These are phyloP conservation scores for Crambe crambe DNA, from an alignment of 37 sponge, comb jelly and placozoan genomes.

Conservation along the genomic window DNA sequence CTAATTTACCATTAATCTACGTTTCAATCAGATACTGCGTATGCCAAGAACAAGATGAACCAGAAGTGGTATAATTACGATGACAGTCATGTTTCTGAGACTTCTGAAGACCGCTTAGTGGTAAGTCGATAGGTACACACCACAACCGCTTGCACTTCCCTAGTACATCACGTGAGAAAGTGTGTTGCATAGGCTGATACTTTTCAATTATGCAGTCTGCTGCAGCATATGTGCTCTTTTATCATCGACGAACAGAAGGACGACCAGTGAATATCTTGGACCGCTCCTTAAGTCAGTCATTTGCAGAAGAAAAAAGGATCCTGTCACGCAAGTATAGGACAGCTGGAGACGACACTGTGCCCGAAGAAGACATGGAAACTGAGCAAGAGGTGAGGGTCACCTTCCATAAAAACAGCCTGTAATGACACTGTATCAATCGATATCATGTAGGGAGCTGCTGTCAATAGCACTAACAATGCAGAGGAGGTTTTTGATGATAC, in stretches of 20 bases:
- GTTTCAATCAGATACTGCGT: constrained; percentile 77
- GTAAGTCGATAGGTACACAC: constrained; percentile 56
- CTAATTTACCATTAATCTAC: neutral
- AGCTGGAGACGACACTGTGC: neutral
- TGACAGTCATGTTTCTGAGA: constrained; percentile 86
- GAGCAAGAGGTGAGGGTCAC: neutral
- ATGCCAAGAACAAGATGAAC: constrained; percentile 71
- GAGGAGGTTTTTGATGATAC: neutral
- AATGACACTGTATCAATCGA: too few relatives aligned
- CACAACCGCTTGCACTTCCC: neutral
- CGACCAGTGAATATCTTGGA: constrained; percentile 13
- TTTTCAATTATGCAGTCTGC: constrained; percentile 74
- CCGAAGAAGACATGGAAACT: neutral
- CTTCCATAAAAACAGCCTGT: too few relatives aligned
- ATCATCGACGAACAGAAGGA: constrained; percentile 48
- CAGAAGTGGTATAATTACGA: constrained; percentile 94
- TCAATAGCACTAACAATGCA: too few relatives aligned
- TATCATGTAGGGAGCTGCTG: too few relatives aligned
- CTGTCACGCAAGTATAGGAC: constrained; percentile 20
- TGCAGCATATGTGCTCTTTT: constrained; percentile 85
- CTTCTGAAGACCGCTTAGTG: constrained; percentile 38
- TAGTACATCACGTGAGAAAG: neutral
- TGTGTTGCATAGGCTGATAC: too few relatives aligned
- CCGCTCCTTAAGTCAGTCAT: constrained; percentile 60
- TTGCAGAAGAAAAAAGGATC: constrained; percentile 45